Conservation (phyloP, 1,140 invertebrate genomes). For the Cryptotermes secundus region DNA sequence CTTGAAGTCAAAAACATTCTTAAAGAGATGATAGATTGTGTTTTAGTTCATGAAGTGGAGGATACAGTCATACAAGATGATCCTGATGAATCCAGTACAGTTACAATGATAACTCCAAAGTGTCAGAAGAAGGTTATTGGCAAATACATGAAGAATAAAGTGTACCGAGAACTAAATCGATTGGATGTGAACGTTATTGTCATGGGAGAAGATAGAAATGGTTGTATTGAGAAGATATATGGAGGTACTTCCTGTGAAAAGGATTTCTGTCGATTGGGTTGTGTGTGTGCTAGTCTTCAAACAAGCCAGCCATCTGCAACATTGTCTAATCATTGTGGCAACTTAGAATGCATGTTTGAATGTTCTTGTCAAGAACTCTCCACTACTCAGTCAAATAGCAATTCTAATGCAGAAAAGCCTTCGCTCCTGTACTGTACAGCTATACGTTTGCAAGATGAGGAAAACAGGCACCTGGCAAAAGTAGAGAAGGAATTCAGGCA, state of each 20-base stretch:
- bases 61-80: constrained; percentile 35
- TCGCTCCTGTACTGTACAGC: constrained; percentile 42
- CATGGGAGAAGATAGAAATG: constrained; percentile 40
- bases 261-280: constrained; percentile 49
- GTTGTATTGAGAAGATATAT: constrained; percentile 30
- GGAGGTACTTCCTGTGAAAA: constrained; percentile 42
- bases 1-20: constrained; percentile 41
- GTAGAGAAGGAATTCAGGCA: constrained; percentile 50
- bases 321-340: constrained; percentile 46
- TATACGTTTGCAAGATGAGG: constrained; percentile 45
- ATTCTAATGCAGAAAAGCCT: not conserved
- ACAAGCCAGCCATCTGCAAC: not conserved
- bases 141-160: constrained; percentile 36
- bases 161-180: constrained; percentile 44
- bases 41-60: constrained; percentile 45
- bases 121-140: constrained; percentile 28
- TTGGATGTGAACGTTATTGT: constrained; percentile 48
- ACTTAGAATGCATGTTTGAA: constrained; percentile 49
- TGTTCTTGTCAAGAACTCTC: constrained; percentile 45
- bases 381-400: not conserved
- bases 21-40: constrained; percentile 43
- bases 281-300: constrained; percentile 50
- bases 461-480: constrained; percentile 46
- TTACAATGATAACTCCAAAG: constrained; percentile 35
- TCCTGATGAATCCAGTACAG: constrained; percentile 28